Evolutionary conservation across 2,888 invertebrate species (phyloP).

Genomic region (Spisula subtruncata): DNA sequence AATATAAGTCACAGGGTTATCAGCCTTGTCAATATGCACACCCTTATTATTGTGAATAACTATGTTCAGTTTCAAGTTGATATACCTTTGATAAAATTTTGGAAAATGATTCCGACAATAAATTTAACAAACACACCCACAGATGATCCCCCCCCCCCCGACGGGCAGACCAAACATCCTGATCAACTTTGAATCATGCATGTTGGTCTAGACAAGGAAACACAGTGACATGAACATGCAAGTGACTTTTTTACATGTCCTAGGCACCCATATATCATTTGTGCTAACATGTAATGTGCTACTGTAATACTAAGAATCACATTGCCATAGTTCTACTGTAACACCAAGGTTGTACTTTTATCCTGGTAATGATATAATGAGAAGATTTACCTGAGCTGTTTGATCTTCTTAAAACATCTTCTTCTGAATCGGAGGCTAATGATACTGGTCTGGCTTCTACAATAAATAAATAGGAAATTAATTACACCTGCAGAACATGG

Average conservation of each 20-base stretch:
- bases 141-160: too few species aligned
- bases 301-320: too few species aligned
- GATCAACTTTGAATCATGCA: neutral
- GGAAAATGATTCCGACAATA: too few species aligned
- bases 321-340: neutral
- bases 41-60: too few species aligned
- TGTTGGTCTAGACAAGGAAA: neutral
- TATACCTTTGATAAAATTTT: too few species aligned
- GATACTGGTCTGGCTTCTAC: constrained; percentile 81
- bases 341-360: neutral
- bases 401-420: constrained; percentile 77
- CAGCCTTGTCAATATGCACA: too few species aligned
- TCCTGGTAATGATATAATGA: neutral
- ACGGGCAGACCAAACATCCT: too few species aligned
- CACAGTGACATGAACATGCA: neutral
- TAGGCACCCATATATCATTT: too few species aligned
- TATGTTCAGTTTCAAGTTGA: too few species aligned
- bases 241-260: neutral
- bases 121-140: too few species aligned
- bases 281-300: too few species aligned
- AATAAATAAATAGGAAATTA: constrained; percentile 16
- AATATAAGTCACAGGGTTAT: too few species aligned
- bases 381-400: constrained; percentile 57
- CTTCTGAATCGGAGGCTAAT: constrained; percentile 80
- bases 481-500: neutral